A percentile compares a stretch with the other conserved stretches of the same genome.
Evolutionary conservation across 1,140 invertebrate species (phyloP).

Genomic region (Mylabris phalerata): DNA sequence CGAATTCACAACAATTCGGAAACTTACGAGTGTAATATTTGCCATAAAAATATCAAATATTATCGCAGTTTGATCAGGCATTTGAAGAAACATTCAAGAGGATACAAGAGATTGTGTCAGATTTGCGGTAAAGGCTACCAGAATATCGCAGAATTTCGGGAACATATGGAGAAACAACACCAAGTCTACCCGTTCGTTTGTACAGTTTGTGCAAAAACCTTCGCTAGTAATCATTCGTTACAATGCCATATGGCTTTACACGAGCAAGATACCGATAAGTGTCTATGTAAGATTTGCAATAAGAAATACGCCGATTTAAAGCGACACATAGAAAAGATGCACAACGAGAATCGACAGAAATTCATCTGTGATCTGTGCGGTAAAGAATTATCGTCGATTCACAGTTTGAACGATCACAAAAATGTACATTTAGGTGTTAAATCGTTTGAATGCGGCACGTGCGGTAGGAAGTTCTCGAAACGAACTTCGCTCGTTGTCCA

Average conservation of each 20-base stretch:
- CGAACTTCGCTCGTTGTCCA: conserved; percentile 9
- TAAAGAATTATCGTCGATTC: conserved; percentile 65
- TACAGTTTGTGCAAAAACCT: conserved; percentile 18
- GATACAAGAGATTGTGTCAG: neutral
- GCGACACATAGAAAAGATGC: too few species aligned
- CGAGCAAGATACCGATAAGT: conserved; percentile 4
- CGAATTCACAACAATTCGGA: too few species aligned
- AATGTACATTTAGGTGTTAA: conserved; percentile 63
- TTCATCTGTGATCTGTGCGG: conserved; percentile 58
- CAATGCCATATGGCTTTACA: conserved; percentile 14
- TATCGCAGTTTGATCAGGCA: neutral
- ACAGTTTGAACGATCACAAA: conserved; percentile 59
- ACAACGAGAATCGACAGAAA: too few species aligned
- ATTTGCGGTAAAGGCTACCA: neutral
- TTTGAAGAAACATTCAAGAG: neutral
- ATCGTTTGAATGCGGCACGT: conserved; percentile 62
- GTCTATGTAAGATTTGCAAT: too few species aligned
- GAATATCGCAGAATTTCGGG: neutral
- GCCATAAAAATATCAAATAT: too few species aligned
- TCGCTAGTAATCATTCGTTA: conserved; percentile 7
- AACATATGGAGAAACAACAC: neutral
- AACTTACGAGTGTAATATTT: too few species aligned
- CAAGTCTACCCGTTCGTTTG: conserved; percentile 5
- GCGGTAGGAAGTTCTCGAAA: conserved; percentile 51
- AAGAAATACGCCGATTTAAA: too few species aligned